Conservation (phyloP, 2,113 vertebrate genomes). For the Sminthopsis crassicaudata region DNA sequence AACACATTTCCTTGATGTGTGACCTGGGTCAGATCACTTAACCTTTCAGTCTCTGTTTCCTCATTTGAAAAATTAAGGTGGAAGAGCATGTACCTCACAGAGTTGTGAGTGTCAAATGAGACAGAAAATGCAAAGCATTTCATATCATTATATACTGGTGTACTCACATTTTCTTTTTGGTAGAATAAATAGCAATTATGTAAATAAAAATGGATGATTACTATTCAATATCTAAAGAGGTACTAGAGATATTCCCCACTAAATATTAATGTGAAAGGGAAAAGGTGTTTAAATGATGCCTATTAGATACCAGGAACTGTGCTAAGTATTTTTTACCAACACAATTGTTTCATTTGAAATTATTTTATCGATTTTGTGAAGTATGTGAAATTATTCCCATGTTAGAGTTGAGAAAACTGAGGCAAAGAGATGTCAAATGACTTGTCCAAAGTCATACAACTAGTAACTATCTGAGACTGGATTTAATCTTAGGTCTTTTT, state of each 20-base stretch:
- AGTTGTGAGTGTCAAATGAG: neutral
- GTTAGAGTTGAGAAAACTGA: neutral
- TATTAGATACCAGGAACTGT: neutral
- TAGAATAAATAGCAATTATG: neutral
- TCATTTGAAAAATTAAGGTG: neutral
- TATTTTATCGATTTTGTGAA: neutral
- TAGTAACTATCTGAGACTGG: neutral
- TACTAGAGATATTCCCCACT: neutral
- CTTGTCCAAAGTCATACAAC: neutral
- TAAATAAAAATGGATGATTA: neutral
- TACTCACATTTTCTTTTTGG: neutral
- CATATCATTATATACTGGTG: neutral
- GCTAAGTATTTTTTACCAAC: neutral
- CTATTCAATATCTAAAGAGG: neutral
- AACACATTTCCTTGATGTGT: neutral
- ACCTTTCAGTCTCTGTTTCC: neutral
- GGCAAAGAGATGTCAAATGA: neutral
- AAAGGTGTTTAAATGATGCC: neutral
- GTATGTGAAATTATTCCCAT: neutral
- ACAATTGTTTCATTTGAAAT: neutral
- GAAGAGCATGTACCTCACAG: neutral
- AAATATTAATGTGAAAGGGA: neutral
- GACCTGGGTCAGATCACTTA: neutral
- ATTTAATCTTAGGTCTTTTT: neutral
- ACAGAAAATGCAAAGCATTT: neutral